Conservation (phyloP, 2,113 vertebrate species). For the Macrotis lagotis region DNA sequence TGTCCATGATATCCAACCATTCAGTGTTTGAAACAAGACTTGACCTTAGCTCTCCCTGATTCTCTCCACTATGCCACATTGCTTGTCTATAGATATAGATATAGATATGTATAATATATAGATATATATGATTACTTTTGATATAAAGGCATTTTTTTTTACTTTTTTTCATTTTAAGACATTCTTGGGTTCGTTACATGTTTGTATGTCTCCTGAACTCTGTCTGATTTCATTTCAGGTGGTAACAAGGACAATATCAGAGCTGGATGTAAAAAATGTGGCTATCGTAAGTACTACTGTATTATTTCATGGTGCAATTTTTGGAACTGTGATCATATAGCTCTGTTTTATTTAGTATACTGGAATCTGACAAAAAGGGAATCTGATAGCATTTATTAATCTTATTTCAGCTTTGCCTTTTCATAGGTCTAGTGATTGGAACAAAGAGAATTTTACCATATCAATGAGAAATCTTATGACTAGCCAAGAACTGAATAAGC, state of each 20-base stretch:
- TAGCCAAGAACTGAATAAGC: constrained; percentile 16
- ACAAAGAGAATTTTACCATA: background rate
- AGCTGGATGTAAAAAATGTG: constrained; percentile 98
- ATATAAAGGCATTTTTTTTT: background rate
- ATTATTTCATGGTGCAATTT: background rate
- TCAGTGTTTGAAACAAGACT: background rate
- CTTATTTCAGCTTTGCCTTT: background rate
- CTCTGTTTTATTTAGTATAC: background rate
- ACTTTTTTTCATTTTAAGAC: constrained; percentile 29
- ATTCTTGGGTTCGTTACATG: constrained; percentile 40
- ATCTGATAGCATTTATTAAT: background rate
- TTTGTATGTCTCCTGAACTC: constrained; percentile 47
- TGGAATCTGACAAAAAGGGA: background rate
- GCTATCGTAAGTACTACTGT: constrained; percentile 94
- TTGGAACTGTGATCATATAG: background rate
- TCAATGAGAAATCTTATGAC: constrained; percentile 8
- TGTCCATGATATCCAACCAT: background rate
- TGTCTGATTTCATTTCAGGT: constrained; percentile 84
- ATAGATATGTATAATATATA: too few species aligned
- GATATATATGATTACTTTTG: background rate
- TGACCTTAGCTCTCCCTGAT: background rate
- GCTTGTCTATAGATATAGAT: too few species aligned
- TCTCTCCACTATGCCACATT: background rate
- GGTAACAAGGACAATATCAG: constrained; percentile 97
- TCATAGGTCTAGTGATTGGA: constrained; percentile 9